phyloP scores from a whole-genome alignment of 1,140 invertebrate species.

The Calosoma granatense region DNA sequence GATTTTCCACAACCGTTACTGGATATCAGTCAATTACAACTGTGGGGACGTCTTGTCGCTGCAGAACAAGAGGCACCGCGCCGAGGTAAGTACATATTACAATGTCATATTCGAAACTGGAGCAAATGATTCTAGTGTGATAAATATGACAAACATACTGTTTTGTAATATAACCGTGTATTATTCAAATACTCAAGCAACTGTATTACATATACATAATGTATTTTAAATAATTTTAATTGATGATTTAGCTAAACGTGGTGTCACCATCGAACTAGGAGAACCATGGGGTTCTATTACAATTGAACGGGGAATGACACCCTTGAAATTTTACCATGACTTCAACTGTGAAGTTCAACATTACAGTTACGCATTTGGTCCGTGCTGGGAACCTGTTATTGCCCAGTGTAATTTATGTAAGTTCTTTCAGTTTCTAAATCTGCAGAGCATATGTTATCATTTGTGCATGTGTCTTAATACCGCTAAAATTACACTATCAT shows the following conservation, averaged over 20 bases:
- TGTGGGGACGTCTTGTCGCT: slow-evolving; percentile 84
- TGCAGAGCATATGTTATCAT: no score
- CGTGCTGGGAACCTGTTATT: slow-evolving; percentile 97
- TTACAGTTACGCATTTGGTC: slow-evolving; percentile 88
- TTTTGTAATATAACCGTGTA: no score
- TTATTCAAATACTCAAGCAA: no score
- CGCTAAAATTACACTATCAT: slow-evolving; percentile 9
- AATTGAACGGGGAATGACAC: slow-evolving; percentile 80
- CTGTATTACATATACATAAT: no score
- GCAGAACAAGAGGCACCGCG: slow-evolving; percentile 77
- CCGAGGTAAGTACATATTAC: slow-evolving; percentile 44
- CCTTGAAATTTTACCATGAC: slow-evolving; percentile 96
- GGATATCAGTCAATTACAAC: slow-evolving; percentile 66
- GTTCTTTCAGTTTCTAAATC: slow-evolving; percentile 35
- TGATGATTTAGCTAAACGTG: slow-evolving; percentile 56
- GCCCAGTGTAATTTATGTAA: slow-evolving; percentile 86
- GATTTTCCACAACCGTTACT: slow-evolving; percentile 93
- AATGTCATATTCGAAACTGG: slow-evolving; percentile 5
- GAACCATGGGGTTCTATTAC: slow-evolving; percentile 62
- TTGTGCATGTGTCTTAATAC: slow-evolving; percentile 4
- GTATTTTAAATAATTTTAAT: no score
- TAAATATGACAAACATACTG: no score
- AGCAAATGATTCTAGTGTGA: no score
- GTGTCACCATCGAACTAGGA: slow-evolving; percentile 60
- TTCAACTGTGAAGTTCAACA: slow-evolving; percentile 87